Base-by-base conservation (phyloP, 1,140 invertebrate species). In the Achatina immaculata region DNA sequence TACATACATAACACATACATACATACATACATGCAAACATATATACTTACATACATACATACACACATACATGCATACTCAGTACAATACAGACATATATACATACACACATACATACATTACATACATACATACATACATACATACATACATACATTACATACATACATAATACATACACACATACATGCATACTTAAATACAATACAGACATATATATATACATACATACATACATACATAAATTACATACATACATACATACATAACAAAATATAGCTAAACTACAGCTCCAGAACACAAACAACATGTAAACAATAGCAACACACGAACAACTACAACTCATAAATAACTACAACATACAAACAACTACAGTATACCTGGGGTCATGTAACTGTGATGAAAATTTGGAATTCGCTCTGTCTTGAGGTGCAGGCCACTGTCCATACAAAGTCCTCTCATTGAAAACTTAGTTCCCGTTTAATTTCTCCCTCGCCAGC, bases 381-480 rank as follows among this genome's bases (percentile, higher is more conserved):
- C 11, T 31, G 65, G 65, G 16, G 65, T 66, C 7, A 38, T 66
- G 28, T 6, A 66, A 34, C n/a, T 66, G 11, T 34, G 14, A n/a
- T 66, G 65, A 36, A 14, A 14, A 34, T 66, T n/a, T 36, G 65
- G 28, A 31, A 16, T 66, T 7, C 65, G 65, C 19, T 66, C 36
- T 7, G 65, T 66, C 34, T 34, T 36, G 3, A 66, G 7, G 2
- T 6, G 65, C 1, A 66, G 1, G 21, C 65, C 28, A 66, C 65
- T 31, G 31, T 66, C 65, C 65, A 66, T 66, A 31, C 65, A 66
- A 66, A 66, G 14, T 19, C n/a, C 28, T 66, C 14, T 66, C 65
- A 34, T 14, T 66, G 65, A 66, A 14, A 66, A 34, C 3, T 9
- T 38, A 51, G 48, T 24, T 14, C 11, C 11, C 24, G 48, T 11